Percentiles rank a stretch among this genome's conserved stretches.
phyloP scores from a whole-genome alignment of 2,797 vertebrate genomes.

The Tapera naevia region DNA sequence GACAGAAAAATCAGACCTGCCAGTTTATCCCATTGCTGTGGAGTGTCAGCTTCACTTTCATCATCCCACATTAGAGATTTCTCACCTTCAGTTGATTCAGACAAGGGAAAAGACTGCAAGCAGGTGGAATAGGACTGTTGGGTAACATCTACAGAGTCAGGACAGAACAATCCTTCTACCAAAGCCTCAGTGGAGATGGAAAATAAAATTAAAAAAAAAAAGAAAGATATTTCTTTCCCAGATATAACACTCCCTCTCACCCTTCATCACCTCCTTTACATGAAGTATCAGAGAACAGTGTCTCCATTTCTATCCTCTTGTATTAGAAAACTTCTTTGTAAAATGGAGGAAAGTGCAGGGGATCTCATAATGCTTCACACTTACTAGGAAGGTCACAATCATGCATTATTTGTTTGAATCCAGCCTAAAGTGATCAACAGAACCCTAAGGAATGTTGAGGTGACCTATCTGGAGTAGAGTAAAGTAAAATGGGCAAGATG shows the following conservation, averaged over 20 bases:
- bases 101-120: background rate
- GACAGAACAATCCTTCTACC: background rate
- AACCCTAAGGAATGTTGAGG: background rate
- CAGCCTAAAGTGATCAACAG: background rate
- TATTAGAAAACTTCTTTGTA: background rate
- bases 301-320: background rate
- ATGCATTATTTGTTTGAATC: background rate
- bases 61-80: background rate
- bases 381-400: background rate
- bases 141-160: background rate
- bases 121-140: background rate
- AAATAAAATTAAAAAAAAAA: background rate
- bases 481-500: background rate
- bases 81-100: background rate
- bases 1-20: constrained; percentile 27
- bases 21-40: background rate
- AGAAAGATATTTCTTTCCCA: background rate
- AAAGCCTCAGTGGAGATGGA: background rate
- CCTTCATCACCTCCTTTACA: background rate
- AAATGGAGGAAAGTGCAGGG: background rate
- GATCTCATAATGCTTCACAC: background rate
- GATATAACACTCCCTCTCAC: background rate
- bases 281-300: background rate
- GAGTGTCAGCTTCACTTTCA: constrained; percentile 15
- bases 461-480: background rate